Evolutionary conservation across 1,140 invertebrate species (phyloP).

Genomic region (Scaptomyza graminum): DNA sequence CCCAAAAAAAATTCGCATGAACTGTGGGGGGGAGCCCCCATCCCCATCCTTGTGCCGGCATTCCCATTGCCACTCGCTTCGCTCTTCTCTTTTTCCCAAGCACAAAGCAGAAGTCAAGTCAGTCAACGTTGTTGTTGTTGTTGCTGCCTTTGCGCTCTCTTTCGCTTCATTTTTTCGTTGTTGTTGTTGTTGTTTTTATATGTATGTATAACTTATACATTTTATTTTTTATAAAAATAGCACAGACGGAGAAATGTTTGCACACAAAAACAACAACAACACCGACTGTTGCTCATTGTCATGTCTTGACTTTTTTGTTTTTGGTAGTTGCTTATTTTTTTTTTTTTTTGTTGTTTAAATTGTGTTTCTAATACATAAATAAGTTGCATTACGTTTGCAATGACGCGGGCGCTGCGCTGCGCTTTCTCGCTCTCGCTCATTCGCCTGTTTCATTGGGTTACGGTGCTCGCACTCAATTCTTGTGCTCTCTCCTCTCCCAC

Average conservation of each 20-base stretch:
- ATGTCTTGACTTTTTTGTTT: conserved; percentile 23
- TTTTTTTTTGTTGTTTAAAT: conserved; percentile 39
- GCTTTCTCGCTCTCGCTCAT: not conserved
- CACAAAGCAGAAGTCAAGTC: conserved; percentile 51
- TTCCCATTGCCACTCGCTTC: conserved; percentile 19
- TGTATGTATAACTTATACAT: conserved; percentile 16
- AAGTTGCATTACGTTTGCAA: conserved; percentile 39
- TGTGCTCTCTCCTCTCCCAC: conserved; percentile 43
- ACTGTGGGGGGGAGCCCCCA: conserved; percentile 59
- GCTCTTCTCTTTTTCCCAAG: conserved; percentile 11
- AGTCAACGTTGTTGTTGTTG: conserved; percentile 58
- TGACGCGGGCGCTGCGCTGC: not conserved
- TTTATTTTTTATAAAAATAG: conserved; percentile 69
- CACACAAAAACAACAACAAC: conserved; percentile 47
- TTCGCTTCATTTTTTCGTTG: conserved; percentile 50
- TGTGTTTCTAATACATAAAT: conserved; percentile 32
- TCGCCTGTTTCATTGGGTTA: not conserved
- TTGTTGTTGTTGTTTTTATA: conserved; percentile 24
- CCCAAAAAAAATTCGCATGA: conserved; percentile 81
- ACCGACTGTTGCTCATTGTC: conserved; percentile 53
- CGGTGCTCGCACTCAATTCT: conserved; percentile 6
- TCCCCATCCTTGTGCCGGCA: conserved; percentile 54
- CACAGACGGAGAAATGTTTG: conserved; percentile 79
- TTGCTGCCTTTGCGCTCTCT: conserved; percentile 45
- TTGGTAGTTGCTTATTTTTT: conserved; percentile 25